Base-by-base conservation (phyloP, 2,888 invertebrate species). In the Caenorhabditis wallacei region DNA sequence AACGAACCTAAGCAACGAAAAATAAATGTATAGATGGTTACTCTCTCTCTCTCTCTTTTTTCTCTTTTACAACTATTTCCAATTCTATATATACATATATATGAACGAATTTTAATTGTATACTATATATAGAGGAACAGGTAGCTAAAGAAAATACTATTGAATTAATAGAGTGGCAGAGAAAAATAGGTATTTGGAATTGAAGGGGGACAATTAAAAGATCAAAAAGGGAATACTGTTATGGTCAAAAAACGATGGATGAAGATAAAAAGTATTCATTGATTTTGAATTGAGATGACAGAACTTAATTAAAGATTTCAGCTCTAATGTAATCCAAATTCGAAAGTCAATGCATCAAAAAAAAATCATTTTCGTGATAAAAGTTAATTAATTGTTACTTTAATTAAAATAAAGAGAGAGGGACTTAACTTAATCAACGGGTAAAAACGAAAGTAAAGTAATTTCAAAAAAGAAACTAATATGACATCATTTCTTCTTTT, bases 121-220 rank as follows among this genome's bases (percentile, higher is more conserved):
- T 56, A 56, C 30, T 56, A 46, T 46, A 40, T 63, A 61, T 61
- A 43, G 16, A 43, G 40, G 61, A 56, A 26, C 18, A 56, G 56
- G 26, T 10, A 30, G 35, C n/a, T 18, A 1, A 26, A 24, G n/a
- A n/a, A 64, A 26, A 64, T 8, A 37, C 13, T 2, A 40, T 37
- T n/a, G 35, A 20, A 18, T 10, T 5, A 13, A 40, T n/a, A 24
- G 69, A 56, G 30, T 18, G 43, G 37, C 37, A 56, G 54, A 57
- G 56, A 69, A 56, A 30, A 5, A 48, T 7, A 2, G 46, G 46
- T n/a, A 13, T 40, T 40, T 18, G 46, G 46, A 48, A 48, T 48
- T 20, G 30, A 13, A 13, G 35, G 51, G 24, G n/a, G 48, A 35
- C 71, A 72, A 72, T 72, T 72, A 72, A 53, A 46, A 72, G 71